Evolutionary conservation across 2,113 vertebrate species (phyloP).

Genomic region (Tretioscincus oriximinensis): DNA sequence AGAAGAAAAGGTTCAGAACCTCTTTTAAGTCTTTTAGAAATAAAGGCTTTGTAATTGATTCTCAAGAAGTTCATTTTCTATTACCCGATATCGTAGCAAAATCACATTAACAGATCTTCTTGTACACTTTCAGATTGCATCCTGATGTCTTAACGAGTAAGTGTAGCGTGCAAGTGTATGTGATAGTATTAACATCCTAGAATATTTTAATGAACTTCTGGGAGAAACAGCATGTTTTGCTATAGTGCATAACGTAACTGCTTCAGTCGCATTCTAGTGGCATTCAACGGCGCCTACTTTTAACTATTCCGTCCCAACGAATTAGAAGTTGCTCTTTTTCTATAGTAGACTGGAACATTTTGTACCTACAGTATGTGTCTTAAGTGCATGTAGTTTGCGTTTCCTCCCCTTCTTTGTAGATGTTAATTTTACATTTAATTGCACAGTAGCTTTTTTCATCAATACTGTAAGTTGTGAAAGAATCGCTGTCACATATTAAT

Average conservation of each 20-base stretch:
- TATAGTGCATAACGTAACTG: background rate
- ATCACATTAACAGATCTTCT: conserved; percentile 39
- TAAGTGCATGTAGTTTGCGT: conserved; percentile 18
- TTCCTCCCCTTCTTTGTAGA: background rate
- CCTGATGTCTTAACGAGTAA: conserved; percentile 41
- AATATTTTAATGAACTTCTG: background rate
- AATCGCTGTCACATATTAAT: background rate
- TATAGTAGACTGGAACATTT: background rate
- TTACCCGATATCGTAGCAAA: conserved; percentile 1
- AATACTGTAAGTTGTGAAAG: background rate
- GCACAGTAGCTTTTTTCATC: conserved; percentile 5
- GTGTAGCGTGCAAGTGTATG: background rate
- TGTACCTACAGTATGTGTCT: background rate
- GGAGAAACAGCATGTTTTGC: background rate
- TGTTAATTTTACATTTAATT: background rate
- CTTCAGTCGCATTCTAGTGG: background rate
- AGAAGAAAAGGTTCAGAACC: too few relatives aligned
- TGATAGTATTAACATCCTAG: background rate
- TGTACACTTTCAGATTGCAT: conserved; percentile 55
- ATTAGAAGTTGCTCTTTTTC: background rate
- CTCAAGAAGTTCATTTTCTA: background rate
- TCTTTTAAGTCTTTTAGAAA: too few relatives aligned
- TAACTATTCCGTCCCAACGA: background rate
- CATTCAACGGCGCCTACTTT: background rate
- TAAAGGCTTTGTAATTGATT: background rate